Conservation (phyloP, 1,140 invertebrate species). For the Formica exsecta region DNA sequence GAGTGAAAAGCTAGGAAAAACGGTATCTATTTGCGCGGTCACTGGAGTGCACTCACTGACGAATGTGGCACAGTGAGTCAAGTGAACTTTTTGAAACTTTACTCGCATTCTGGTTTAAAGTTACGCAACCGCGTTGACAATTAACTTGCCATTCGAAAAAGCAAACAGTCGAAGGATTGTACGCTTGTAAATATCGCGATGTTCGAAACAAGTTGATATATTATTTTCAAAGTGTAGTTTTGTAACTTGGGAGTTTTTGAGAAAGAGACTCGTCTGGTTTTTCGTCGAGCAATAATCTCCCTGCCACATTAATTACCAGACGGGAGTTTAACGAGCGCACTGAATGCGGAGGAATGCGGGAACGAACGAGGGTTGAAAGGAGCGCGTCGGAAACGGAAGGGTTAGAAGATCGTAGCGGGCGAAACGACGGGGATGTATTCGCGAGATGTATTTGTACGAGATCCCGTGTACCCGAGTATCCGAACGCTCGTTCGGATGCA, state of each 20-base stretch:
- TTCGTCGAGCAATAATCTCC: constrained; percentile 8
- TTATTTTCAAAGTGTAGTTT: constrained; percentile 19
- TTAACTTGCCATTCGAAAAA: background rate
- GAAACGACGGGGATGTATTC: constrained; percentile 64
- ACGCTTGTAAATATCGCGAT: background rate
- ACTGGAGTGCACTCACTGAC: constrained; percentile 12
- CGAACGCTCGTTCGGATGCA: constrained; percentile 62
- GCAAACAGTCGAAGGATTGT: background rate
- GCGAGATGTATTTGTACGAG: constrained; percentile 42
- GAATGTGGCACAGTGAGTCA: constrained; percentile 21
- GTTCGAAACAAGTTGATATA: background rate
- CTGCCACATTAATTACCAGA: constrained; percentile 6
- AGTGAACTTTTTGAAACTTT: constrained; percentile 54
- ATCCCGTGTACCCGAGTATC: background rate
- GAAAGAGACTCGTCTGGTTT: background rate
- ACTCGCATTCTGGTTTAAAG: constrained; percentile 13
- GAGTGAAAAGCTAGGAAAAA: background rate
- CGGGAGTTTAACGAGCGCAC: constrained; percentile 39
- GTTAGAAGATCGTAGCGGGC: constrained; percentile 7
- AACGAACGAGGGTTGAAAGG: constrained; percentile 30
- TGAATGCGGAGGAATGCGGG: constrained; percentile 26
- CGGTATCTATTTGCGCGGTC: constrained; percentile 45
- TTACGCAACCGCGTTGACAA: background rate
- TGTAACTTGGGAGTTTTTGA: background rate
- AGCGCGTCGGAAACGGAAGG: constrained; percentile 21